Evolutionary conservation across 2,888 invertebrate species (phyloP), one percentile per base, ranked within the genome.

Genomic region (Trachelus tabidus): DNA sequence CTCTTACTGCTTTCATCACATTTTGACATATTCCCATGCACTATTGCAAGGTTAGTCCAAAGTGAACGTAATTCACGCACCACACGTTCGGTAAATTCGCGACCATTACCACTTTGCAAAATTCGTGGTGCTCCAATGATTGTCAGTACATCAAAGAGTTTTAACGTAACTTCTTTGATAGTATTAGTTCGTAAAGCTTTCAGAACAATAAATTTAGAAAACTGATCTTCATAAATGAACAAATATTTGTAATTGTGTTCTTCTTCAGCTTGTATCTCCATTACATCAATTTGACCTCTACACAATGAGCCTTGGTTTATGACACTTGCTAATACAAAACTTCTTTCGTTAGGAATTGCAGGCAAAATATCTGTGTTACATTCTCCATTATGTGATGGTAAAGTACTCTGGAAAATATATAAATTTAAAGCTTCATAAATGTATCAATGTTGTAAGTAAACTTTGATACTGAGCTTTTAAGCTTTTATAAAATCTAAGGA

Each of bases 111-210:
- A 69, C 89, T 89, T 76, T 89, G 89, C 35, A 89, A 77, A 40
- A 89, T 84, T 68, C 80, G 80, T 4, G 89, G 89, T 12, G 84
- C 85, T 33, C 89, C 89, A 74, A 89, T 88, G 23, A 87, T 89
- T 33, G 86, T 82, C 23, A 89, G 80, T 35, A 87, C 80, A 9
- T 89, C 85, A 37, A 87, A 80, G 1, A 89, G 82, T 73, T 89
- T 83, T 4, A 69, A 35, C 2, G 87, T 88, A 3, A 89, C 84
- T 74, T 86, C 86, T 12, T 80, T 79, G 0, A 84, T 81, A 12
- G 84, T 82, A 31, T 83, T 80, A 34, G 75, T 83, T n/a, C 37
- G 77, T 23, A 89, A 77, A 12, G 86, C 84, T 80, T 84, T 85
- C 4, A 89, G 77, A 34, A 89, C 79, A 15, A 88, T 81, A 73